These are phyloP conservation scores for Julus scanicus DNA, from an alignment of 2,888 invertebrate genomes.

Conservation along the genomic window DNA sequence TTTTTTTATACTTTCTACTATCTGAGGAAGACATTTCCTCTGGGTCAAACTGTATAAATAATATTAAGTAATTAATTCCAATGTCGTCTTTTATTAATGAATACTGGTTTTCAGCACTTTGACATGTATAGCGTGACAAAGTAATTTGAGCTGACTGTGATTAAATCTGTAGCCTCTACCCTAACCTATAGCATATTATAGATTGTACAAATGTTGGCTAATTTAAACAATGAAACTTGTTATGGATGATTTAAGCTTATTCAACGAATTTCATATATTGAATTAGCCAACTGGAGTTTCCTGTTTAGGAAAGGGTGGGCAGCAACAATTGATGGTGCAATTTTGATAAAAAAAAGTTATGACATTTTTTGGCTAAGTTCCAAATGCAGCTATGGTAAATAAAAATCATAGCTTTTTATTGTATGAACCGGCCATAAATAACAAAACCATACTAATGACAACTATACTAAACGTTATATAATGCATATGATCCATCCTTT, in stretches of 20 bases:
- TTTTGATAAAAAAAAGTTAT: background rate
- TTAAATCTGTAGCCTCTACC: background rate
- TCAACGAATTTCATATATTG: background rate
- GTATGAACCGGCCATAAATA: too few species aligned
- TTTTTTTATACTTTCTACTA: background rate
- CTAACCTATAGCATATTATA: background rate
- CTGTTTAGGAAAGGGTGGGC: background rate
- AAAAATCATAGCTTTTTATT: background rate
- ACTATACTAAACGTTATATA: too few species aligned
- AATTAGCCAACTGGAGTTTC: background rate
- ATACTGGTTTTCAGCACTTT: background rate
- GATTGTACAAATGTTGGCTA: background rate
- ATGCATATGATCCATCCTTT: too few species aligned
- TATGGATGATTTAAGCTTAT: background rate
- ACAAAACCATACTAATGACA: too few species aligned
- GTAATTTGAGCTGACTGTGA: background rate
- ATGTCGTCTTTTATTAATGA: background rate
- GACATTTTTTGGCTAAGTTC: background rate
- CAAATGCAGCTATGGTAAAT: background rate
- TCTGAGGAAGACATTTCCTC: background rate
- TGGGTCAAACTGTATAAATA: background rate
- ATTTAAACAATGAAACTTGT: background rate
- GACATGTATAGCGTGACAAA: background rate
- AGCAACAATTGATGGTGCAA: conserved; percentile 13
- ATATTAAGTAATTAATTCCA: background rate